A percentile compares a stretch with the other conserved stretches of the same genome.
Evolutionary conservation across 1,140 invertebrate genomes (phyloP).

Genomic region (Mercenaria mercenaria): DNA sequence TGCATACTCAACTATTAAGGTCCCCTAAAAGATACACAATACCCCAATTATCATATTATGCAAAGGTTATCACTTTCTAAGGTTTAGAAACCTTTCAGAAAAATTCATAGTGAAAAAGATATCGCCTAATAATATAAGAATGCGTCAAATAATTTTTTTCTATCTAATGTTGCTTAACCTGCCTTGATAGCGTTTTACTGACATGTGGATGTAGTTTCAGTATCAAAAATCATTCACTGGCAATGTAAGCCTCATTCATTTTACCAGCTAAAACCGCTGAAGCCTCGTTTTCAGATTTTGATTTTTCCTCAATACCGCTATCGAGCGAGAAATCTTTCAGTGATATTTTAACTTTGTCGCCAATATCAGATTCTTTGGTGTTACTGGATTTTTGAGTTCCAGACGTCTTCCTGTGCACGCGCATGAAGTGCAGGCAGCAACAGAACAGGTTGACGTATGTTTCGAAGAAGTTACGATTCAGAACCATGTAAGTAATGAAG

Average conservation of each 20-base stretch:
- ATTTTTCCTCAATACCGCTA: neutral
- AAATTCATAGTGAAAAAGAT: too few relatives aligned
- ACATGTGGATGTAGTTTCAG: too few relatives aligned
- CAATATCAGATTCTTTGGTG: neutral
- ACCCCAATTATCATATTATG: too few relatives aligned
- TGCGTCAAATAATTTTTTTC: too few relatives aligned
- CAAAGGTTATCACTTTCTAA: too few relatives aligned
- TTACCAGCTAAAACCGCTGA: neutral
- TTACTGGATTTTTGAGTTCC: neutral
- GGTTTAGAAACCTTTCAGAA: too few relatives aligned
- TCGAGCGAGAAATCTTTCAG: neutral
- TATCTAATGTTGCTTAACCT: too few relatives aligned
- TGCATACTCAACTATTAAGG: too few relatives aligned
- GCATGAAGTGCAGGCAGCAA: neutral
- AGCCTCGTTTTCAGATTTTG: neutral
- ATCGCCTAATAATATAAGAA: too few relatives aligned
- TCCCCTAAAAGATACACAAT: too few relatives aligned
- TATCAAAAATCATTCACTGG: too few relatives aligned
- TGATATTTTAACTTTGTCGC: neutral
- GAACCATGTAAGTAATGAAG: slow-evolving; percentile 73
- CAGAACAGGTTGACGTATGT: slow-evolving; percentile 58
- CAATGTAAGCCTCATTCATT: neutral
- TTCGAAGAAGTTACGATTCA: slow-evolving; percentile 67
- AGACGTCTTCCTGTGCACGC: neutral
- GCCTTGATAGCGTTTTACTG: too few relatives aligned